These are phyloP conservation scores for Eunapius fragilis DNA, from an alignment of 37 sponge, comb jelly and placozoan genomes.

Conservation along the genomic window DNA sequence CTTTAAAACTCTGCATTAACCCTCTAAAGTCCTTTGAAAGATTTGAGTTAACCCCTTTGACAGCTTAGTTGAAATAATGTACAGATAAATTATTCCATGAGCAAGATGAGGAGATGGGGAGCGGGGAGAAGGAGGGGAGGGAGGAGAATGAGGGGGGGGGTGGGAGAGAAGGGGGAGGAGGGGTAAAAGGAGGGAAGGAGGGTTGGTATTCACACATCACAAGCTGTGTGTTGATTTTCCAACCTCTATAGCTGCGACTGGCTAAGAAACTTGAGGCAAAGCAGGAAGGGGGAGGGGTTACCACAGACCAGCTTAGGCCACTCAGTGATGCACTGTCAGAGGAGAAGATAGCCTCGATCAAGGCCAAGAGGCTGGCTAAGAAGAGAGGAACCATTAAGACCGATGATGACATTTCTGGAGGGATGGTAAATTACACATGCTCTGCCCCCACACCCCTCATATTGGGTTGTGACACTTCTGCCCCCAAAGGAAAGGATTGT, in stretches of 20 bases:
- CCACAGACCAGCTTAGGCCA: constrained; percentile 65
- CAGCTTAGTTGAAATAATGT: no score
- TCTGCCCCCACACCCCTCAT: no score
- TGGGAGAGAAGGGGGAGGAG: no score
- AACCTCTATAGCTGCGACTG: constrained; percentile 53
- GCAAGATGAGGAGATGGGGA: no score
- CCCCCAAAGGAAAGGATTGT: constrained; percentile 37
- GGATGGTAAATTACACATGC: constrained; percentile 24
- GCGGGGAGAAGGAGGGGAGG: no score
- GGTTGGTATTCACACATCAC: no score
- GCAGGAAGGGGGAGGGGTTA: constrained; percentile 41
- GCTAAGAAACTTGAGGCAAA: constrained; percentile 45
- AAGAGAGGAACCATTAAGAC: constrained; percentile 89
- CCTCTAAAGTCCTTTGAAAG: background rate
- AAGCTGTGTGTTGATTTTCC: background rate
- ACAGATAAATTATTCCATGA: no score
- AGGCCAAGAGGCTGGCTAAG: constrained; percentile 90
- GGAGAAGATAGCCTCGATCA: constrained; percentile 96
- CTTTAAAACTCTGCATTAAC: no score
- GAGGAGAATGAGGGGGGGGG: no score
- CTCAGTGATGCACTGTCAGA: constrained; percentile 89
- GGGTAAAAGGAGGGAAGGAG: no score
- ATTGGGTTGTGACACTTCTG: no score
- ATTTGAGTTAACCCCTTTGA: background rate
- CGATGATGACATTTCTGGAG: constrained; percentile 71